A percentile compares a stretch with the other conserved stretches of the same genome.
phyloP scores from a whole-genome alignment of 2,888 invertebrate species.

The Syrista parreyssii region DNA sequence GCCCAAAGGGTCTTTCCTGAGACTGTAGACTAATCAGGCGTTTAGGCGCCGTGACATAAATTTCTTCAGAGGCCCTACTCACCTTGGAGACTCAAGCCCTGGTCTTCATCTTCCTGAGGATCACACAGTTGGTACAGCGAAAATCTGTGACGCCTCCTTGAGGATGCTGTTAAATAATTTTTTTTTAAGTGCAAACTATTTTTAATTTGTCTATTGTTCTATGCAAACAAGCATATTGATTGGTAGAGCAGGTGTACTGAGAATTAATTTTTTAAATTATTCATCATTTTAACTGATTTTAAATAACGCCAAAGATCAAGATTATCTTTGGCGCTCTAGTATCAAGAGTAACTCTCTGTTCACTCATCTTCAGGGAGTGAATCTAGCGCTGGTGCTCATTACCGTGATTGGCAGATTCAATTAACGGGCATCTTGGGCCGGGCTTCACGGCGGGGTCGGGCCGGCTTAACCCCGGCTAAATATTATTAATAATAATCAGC shows the following conservation, averaged over 20 bases:
- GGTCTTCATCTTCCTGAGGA: too few species aligned
- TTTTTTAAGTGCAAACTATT: too few species aligned
- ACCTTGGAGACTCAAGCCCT: too few species aligned
- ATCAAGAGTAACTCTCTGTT: constrained; percentile 21
- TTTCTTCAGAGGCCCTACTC: not conserved
- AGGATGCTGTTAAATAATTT: too few species aligned
- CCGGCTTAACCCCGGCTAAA: constrained; percentile 63
- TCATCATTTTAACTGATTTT: too few species aligned
- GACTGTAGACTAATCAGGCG: constrained; percentile 7
- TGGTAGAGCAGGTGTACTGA: too few species aligned
- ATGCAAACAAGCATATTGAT: too few species aligned
- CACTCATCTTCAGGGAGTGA: constrained; percentile 4
- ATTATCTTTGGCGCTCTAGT: constrained; percentile 15
- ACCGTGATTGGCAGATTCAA: constrained; percentile 85
- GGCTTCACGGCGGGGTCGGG: constrained; percentile 54
- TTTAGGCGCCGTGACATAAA: constrained; percentile 14
- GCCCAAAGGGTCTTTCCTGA: too few species aligned
- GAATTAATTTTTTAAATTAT: too few species aligned
- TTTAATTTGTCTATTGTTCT: too few species aligned
- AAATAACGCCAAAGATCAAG: not conserved
- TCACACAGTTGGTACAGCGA: too few species aligned
- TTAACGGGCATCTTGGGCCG: constrained; percentile 68
- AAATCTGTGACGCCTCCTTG: too few species aligned
- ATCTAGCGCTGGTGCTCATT: constrained; percentile 74
- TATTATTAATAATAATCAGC: constrained; percentile 66